Conservation (phyloP, 2,797 vertebrate genomes). For the Sebastes vulpes region DNA sequence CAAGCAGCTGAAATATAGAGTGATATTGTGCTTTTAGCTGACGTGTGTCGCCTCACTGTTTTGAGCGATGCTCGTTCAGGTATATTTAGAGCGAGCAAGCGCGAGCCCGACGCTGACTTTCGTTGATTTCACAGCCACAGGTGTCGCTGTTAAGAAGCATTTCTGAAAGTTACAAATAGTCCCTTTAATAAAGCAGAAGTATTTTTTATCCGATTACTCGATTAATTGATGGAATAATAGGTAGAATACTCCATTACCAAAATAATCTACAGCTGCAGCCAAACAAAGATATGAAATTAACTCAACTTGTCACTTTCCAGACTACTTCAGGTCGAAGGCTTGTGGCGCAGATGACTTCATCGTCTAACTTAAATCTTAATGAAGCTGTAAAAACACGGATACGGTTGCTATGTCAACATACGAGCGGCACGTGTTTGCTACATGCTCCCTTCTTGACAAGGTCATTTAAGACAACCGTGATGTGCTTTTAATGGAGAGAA, state of each 20-base stretch:
- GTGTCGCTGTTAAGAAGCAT: too few species aligned
- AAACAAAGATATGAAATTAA: constrained; percentile 60
- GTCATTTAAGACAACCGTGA: not conserved
- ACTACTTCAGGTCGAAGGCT: constrained; percentile 27
- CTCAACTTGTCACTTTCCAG: constrained; percentile 50
- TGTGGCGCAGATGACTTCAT: constrained; percentile 66
- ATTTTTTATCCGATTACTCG: not conserved
- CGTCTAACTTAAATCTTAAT: constrained; percentile 54
- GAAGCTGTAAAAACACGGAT: constrained; percentile 63
- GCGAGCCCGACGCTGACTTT: too few species aligned
- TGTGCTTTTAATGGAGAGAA: constrained; percentile 1
- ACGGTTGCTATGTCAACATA: constrained; percentile 69
- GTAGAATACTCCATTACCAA: not conserved
- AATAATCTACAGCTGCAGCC: not conserved
- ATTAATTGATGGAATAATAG: not conserved
- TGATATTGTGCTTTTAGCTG: too few species aligned
- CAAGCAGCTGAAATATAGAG: too few species aligned
- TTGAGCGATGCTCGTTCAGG: too few species aligned
- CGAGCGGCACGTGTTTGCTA: not conserved
- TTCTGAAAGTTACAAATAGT: too few species aligned
- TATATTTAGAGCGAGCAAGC: too few species aligned
- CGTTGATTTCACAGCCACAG: too few species aligned
- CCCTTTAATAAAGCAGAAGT: too few species aligned
- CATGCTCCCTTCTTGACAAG: not conserved
- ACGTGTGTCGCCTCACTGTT: too few species aligned